Evolutionary conservation across 2,797 vertebrate genomes (phyloP), one percentile per base, ranked within the genome.

Genomic region (Oryzias sinensis): DNA sequence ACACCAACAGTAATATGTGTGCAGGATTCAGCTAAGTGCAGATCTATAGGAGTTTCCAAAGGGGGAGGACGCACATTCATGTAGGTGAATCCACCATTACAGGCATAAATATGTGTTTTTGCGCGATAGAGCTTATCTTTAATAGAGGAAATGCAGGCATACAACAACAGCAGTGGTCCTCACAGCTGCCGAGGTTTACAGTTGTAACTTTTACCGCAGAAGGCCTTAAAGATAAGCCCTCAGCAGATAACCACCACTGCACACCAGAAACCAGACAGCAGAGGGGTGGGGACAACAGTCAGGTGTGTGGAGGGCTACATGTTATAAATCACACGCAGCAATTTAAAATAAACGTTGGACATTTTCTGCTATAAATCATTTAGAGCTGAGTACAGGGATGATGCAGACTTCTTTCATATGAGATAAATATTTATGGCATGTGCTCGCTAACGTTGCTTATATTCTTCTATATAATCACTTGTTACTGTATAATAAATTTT

Each of bases 161-260:
- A 49, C 52, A 20, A 47, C 63, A 74, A 68, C 65, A 80, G 72
- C 46, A 52, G 48, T 37, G 49, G 40, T 68, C 37, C 79, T 74
- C 74, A 81, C 53, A 54, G 76, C 29, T 53, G 46, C 59, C 65
- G 44, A 65, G 48, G 59, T 63, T 73, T 73, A 58, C 59, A 73
- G 59, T 72, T 59, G 56, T 44, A 46, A 25, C 53, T 59, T 70
- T 81, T 83, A 76, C 68, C 57, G 52, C 77, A 85, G 74, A 70
- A 67, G 69, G 74, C 60, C 72, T 69, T 74, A 76, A 70, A 81
- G 86, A 87, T 85, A 89, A 88, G 77, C 65, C 56, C 15, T 43
- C 29, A 44, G 45, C 59, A 70, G 73, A 86, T 72, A 78, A 77
- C 63, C 56, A 14, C 33, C 57, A 72, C 49, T 51, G 69, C 59